Base-by-base conservation (phyloP, 1,140 invertebrate genomes). In the Phocides pigmalion region DNA sequence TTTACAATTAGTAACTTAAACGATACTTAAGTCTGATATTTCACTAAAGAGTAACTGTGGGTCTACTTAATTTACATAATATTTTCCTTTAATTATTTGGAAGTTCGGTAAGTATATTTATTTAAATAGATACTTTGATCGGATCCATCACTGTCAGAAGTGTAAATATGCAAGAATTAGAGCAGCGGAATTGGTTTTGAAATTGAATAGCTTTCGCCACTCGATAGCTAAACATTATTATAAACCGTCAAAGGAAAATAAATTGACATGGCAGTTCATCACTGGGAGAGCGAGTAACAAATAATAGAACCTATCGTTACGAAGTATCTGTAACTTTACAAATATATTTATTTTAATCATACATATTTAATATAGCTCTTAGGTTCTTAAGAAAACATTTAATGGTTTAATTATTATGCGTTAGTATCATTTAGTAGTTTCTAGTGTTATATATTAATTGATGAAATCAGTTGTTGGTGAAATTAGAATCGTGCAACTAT, bases 251-350 rank as follows among this genome's bases (percentile, higher is more conserved):
- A 54, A 54, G 32, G 32, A 19, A 41, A 54, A 54, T 54, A 39
- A 54, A 54, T 54, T 39, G 37, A 37, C 20, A 49, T 49, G 46
- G 20, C 46, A 49, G 46, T 49, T 49, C 46, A 49, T 49, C 46
- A 49, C 8, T 46, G 46, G 35, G 12, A 22, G 46, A 49, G 46
- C 3, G 46, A 47, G 11, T 49, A 22, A 49, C 20, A 12, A 49
- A 12, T 25, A 25, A 49, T 14, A 39, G 11, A 12, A 14, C 9
- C 12, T 14, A 12, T 12, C 9, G 35, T 39, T 39, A 12, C 12
- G 35, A 4, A n/a, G n/a, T 28, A 28, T 28, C 25, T 28, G 9
- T 2, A 28, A 28, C 25, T 28, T 28, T 28, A 4, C 4, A 28
- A 8, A 28, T 28, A 4, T 8, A 6, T 28, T 28, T 28, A n/a